Base-by-base conservation (phyloP, 2,888 invertebrate species). In the Luffia ferchaultella region DNA sequence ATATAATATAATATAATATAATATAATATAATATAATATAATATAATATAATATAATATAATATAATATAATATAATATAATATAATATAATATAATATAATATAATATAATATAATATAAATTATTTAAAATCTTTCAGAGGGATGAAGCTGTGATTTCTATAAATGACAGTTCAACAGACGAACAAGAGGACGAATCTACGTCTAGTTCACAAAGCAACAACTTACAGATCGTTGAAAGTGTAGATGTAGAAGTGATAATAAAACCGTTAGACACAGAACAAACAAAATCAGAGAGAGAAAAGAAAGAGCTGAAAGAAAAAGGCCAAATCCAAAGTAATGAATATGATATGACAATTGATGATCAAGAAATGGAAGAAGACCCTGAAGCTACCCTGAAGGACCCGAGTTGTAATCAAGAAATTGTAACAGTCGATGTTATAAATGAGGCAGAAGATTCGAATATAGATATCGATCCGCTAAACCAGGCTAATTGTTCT, bases 401-500 rank as follows among this genome's bases (percentile, higher is more conserved):
- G 17, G 40, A 51, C 46, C n/a, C 42, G 1, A 40, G 20, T 15
- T 40, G 19, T 17, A 42, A 44, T 30, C 12, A 30, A 42, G 47
- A 51, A 20, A 40, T 18, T 16, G 47, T 17, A 2, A 47, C 2
- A 2, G 40, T 17, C 16, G 19, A 45, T 9, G 7, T n/a, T n/a
- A 16, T 16, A 9, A 5, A 17, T 7, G 7, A 9, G 43, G 7
- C 3, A 42, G 43, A 42, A 42, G 43, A 42, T 16, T n/a, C n/a
- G 7, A 42, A n/a, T 42, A 42, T 42, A n/a, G 12, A 40, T 40
- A 51, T 12, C 51, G 70, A 76, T 62, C 64, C 66, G 12, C 57
- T 71, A 18, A 69, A 70, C 50, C 72, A 70, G 59, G 71, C 62
- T 16, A 69, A 70, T 20, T 56, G 67, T 9, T 83, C 83, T 0